Percentiles rank a stretch among this genome's conserved stretches.
Evolutionary conservation across 92 coral and sea anemone species (phyloP).

Genomic region (Umimayanthus chanpuru): DNA sequence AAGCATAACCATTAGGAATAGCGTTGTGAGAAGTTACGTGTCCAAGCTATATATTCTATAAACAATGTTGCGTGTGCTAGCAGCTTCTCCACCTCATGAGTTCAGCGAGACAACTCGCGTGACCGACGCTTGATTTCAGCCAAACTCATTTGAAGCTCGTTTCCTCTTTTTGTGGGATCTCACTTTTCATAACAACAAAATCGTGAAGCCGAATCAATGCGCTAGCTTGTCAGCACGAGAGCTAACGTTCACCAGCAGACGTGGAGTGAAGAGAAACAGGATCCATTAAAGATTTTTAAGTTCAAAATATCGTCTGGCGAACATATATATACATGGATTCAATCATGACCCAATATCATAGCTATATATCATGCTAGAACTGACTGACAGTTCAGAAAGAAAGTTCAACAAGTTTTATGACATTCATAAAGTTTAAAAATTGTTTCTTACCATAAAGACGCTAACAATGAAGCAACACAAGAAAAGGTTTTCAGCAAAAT

Average conservation of each 20-base stretch:
- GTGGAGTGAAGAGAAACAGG: conserved; percentile 12
- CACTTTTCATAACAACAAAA: conserved; percentile 36
- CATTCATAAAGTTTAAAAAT: not conserved
- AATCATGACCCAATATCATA: not conserved
- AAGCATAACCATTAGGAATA: not conserved
- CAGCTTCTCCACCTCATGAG: not conserved
- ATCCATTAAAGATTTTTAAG: not conserved
- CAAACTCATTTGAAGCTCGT: not conserved
- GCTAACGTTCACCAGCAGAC: not conserved
- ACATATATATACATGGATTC: too few relatives aligned
- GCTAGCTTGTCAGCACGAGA: conserved; percentile 10
- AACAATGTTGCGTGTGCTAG: conserved; percentile 2
- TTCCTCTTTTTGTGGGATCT: not conserved
- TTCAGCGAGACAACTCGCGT: conserved; percentile 19
- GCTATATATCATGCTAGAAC: too few relatives aligned
- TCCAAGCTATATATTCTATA: not conserved
- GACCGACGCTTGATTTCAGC: not conserved
- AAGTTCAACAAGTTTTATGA: not conserved
- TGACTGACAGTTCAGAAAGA: not conserved
- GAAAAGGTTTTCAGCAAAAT: not conserved
- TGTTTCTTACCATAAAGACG: not conserved
- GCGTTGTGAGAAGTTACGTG: conserved; percentile 11
- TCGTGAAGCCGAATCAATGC: not conserved
- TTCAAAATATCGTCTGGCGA: conserved; percentile 22
- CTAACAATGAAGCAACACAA: too few relatives aligned